Evolutionary conservation across 2,113 vertebrate species (phyloP), one percentile per base, ranked within the genome.

Genomic region (Tragelaphus buxtoni): DNA sequence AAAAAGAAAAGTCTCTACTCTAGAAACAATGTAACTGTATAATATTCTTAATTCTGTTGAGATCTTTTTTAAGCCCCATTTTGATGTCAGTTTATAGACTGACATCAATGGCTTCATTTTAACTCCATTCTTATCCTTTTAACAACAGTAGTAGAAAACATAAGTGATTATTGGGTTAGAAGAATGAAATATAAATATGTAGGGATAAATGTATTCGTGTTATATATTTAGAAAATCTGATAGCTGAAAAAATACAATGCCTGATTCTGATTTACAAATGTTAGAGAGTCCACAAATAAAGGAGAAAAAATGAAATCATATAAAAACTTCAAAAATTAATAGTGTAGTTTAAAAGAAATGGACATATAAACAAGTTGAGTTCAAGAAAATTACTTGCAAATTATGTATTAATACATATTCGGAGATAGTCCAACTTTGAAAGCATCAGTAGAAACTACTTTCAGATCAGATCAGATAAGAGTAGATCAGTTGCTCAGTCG

Each of bases 21-120:
- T 65, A 77, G 42, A 93, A 97, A 92, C 81, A 95, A 69, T 88
- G 61, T 77, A 95, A 63, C 45, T 92, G 24, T 72, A 53, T 55
- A 82, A 63, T 77, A 55, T 84, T 85, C 5, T n/a, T 87, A 88
- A 94, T 95, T 92, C 88, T 77, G 17, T 72, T 9, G 85, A 51
- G 80, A 81, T 6, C 55, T 61, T 81, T 93, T 90, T 74, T 42
- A 96, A 81, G 16, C 4, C 93, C 74, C 35, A 8, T 61, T 55
- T 24, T 56, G 14, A 95, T 56, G 49, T 95, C 49, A 97, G 11
- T 16, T 90, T 49, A 47, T 35, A 30, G 4, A 24, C 10, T 47
- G 47, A 47, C 47, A 47, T 47, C 47, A 47, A 11, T 26, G 3
- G 1, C 35, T 80, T 91, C 26, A 22, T 63, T 17, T 14, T 76